These are phyloP conservation scores for Masnerella sp. DNA, from an alignment of 2,888 invertebrate genomes.

Conservation along the genomic window DNA sequence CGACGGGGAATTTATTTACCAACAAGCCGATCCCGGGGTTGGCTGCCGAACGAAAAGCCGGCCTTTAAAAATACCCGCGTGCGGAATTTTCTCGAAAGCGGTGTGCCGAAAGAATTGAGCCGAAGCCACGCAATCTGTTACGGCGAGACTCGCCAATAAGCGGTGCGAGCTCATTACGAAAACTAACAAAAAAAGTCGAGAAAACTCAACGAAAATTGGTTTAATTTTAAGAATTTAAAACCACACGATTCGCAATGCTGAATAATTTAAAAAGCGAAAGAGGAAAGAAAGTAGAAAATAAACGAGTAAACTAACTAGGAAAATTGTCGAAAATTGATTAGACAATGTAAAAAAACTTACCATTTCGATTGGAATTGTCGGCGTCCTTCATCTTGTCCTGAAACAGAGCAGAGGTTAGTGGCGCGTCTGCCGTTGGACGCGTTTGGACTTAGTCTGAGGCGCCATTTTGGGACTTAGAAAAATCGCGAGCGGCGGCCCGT, in stretches of 20 bases:
- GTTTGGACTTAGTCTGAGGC: slow-evolving; percentile 85
- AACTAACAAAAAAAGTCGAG: not conserved
- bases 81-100: too few species aligned
- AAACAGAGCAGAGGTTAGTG: slow-evolving; percentile 62
- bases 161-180: too few species aligned
- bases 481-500: slow-evolving; percentile 80
- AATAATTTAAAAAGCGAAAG: not conserved
- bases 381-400: slow-evolving; percentile 77
- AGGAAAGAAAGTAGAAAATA: slow-evolving; percentile 4
- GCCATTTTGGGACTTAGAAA: slow-evolving; percentile 93
- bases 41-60: too few species aligned
- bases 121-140: slow-evolving; percentile 1
- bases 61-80: too few species aligned
- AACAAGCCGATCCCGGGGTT: too few species aligned
- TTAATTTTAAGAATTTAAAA: too few species aligned
- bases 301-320: too few species aligned
- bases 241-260: too few species aligned
- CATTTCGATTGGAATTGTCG: slow-evolving; percentile 75
- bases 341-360: slow-evolving; percentile 68
- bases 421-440: slow-evolving; percentile 35
- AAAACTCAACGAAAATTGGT: not conserved
- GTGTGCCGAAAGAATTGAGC: slow-evolving; percentile 3
- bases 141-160: not conserved
- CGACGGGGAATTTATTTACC: too few species aligned
- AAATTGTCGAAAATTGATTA: slow-evolving; percentile 17